Evolutionary conservation across 37 sponge, comb jelly and placozoan species (phyloP).

Genomic region (Axinella damicornis): DNA sequence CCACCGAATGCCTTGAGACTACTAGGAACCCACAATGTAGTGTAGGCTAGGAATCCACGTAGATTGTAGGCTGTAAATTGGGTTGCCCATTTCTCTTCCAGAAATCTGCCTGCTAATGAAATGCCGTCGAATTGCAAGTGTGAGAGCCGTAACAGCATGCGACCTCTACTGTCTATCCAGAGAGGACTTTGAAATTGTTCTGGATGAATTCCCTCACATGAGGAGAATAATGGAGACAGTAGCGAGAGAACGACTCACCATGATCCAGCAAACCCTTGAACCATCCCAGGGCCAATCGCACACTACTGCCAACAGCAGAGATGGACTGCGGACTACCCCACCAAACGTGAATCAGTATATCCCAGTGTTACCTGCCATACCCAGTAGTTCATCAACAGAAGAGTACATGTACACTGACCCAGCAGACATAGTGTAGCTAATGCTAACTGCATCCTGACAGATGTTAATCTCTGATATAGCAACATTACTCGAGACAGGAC

Average conservation of each 20-base stretch:
- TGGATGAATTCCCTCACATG: constrained; percentile 59
- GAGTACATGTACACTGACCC: background rate
- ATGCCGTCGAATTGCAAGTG: constrained; percentile 55
- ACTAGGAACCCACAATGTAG: no score
- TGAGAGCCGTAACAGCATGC: constrained; percentile 56
- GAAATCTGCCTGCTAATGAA: constrained; percentile 69
- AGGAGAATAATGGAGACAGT: constrained; percentile 41
- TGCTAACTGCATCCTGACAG: no score
- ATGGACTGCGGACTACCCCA: background rate
- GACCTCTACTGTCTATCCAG: constrained; percentile 68
- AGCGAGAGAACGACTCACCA: constrained; percentile 37
- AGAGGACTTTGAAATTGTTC: constrained; percentile 67
- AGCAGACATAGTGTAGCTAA: constrained; percentile 3
- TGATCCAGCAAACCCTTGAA: constrained; percentile 9
- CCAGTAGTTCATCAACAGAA: background rate
- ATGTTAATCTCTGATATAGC: no score
- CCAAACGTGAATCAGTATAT: background rate
- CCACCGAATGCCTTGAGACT: no score
- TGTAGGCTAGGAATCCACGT: no score
- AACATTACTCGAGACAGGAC: no score
- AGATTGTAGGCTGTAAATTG: no score
- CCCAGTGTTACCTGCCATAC: background rate
- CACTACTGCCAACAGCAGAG: no score
- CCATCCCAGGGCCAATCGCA: no score
- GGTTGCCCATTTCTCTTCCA: background rate